Percentiles rank a stretch among this genome's conserved stretches.
These are phyloP conservation scores for Dicaeum eximium DNA, from an alignment of 2,113 vertebrate genomes.

Conservation along the genomic window DNA sequence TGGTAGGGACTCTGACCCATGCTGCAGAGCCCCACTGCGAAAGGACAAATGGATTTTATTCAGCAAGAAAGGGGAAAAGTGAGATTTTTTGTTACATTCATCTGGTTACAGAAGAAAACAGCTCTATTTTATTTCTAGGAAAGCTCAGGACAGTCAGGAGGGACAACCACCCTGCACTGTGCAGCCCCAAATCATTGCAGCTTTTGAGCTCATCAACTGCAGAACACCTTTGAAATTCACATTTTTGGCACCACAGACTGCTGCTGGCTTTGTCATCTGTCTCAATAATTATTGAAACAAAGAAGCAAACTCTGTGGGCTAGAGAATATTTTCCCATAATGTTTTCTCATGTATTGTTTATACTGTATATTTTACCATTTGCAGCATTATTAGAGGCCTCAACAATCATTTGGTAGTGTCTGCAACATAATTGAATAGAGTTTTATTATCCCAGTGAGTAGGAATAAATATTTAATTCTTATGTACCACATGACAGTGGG, in stretches of 20 bases:
- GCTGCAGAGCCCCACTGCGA: neutral
- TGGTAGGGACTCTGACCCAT: neutral
- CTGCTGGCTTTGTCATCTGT: neutral
- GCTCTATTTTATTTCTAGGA: neutral
- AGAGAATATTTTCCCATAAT: slow-evolving; percentile 35
- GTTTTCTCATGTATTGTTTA: slow-evolving; percentile 62
- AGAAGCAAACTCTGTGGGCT: slow-evolving; percentile 31
- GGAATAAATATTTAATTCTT: slow-evolving; percentile 74
- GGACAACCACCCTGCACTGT: neutral
- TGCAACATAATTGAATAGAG: slow-evolving; percentile 62
- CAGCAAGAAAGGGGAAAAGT: neutral
- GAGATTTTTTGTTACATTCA: neutral
- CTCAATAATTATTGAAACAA: slow-evolving; percentile 24
- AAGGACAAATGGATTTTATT: neutral
- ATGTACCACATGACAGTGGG: slow-evolving; percentile 22
- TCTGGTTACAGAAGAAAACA: neutral
- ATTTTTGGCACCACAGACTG: neutral
- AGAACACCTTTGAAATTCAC: neutral
- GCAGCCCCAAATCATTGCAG: neutral
- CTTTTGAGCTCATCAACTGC: neutral
- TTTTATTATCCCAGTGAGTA: slow-evolving; percentile 66
- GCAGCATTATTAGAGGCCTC: slow-evolving; percentile 58
- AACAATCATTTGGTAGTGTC: slow-evolving; percentile 58
- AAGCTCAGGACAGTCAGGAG: neutral
- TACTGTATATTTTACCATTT: slow-evolving; percentile 65